Base-by-base conservation (phyloP, 1,140 invertebrate genomes). In the Drosophila kurseongensis region DNA sequence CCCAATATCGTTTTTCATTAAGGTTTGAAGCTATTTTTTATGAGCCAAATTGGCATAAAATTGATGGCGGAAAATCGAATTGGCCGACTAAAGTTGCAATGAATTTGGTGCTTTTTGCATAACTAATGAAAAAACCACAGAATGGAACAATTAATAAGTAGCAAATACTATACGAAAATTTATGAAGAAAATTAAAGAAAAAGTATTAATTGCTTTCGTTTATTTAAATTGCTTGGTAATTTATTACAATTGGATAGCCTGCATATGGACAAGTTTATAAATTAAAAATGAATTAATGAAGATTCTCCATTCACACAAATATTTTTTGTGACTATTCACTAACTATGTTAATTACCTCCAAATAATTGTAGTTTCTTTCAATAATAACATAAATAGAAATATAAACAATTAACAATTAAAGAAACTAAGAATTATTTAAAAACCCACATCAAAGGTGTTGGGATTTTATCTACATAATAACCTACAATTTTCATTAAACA, bases 1-100 rank as follows among this genome's bases (percentile, higher is more conserved):
- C 56, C 29, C 66, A 63, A 65, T 79, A 77, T 68, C 42, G 81
- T 61, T 84, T 80, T 83, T 72, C 71, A 83, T 83, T 84, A 71
- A 60, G 14, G 45, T 50, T 83, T 66, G 51, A 27, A 55, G 32
- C 47, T 58, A 50, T 80, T 71, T 68, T 80, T 80, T 50, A 83
- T 71, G 74, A 71, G 42, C 42, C 16, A 81, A 75, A 77, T 77
- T 78, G 67, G 32, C 78, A 68, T 77, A 48, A 61, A 69, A 76
- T 51, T 72, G 47, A 60, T 73, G 40, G 56, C 48, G 16, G n/a
- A 32, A 54, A 73, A 73, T 71, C 44, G 65, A 69, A 69, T 71
- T 71, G 67, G 9, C 36, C 12, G 16, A 27, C 68, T 41, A 27
- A 68, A 69, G 48, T 48, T 23, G 42, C 51, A 29, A 48, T 47